Percentiles rank a stretch among this genome's conserved stretches.
Conservation (phyloP, 2,113 vertebrate genomes). For the Hippoglossus stenolepis region DNA sequence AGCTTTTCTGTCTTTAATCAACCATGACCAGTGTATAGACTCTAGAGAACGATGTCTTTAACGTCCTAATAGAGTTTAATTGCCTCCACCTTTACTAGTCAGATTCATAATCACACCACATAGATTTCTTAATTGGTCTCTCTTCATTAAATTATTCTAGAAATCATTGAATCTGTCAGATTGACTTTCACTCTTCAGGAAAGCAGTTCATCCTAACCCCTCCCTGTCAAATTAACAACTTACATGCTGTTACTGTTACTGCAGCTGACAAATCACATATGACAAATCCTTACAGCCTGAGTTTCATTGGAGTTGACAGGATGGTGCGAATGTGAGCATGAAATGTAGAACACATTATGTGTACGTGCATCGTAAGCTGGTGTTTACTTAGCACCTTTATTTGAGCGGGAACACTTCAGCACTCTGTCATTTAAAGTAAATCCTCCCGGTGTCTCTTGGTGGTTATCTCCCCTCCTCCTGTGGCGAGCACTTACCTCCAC, state of each 20-base stretch:
- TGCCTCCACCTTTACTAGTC: neutral
- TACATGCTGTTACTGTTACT: neutral
- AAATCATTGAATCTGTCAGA: neutral
- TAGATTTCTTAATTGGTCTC: neutral
- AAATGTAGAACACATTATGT: no score
- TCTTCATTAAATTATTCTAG: neutral
- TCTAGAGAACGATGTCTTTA: neutral
- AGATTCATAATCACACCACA: no score
- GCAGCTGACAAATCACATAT: neutral
- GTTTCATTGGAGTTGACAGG: neutral
- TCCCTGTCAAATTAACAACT: neutral
- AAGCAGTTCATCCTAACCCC: neutral
- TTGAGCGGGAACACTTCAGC: neutral
- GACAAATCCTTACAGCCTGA: neutral
- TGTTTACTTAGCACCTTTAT: neutral
- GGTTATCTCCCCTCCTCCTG: constrained; percentile 5
- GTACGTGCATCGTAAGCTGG: neutral
- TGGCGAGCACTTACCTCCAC: constrained; percentile 17
- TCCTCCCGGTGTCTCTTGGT: neutral
- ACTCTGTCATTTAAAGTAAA: neutral
- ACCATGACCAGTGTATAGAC: neutral
- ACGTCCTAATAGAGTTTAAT: no score
- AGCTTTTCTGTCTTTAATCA: neutral
- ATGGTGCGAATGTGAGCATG: no score
- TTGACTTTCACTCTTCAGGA: neutral